Evolutionary conservation across 1,140 invertebrate species (phyloP), one percentile per base, ranked within the genome.

Genomic region (Trigoniulus corallinus): DNA sequence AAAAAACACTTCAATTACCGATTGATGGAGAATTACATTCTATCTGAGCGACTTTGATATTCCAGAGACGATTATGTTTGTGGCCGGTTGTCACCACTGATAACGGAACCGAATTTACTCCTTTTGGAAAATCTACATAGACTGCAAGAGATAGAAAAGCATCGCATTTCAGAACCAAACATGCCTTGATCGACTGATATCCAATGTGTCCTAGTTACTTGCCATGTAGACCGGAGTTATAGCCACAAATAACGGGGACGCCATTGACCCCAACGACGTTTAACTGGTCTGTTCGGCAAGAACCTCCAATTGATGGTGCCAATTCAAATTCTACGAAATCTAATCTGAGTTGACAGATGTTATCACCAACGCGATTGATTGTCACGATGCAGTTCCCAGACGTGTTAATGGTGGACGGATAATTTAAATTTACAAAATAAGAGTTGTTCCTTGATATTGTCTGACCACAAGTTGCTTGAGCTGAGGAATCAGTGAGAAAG

Each of bases 221-320:
- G 76, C 75, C 66, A 61, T 87, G 84, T 63, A 86, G 81, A 7
- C 81, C 83, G 0, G 73, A 72, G 66, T 86, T 85, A 59, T 82
- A 78, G 7, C 85, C 85, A 63, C 85, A 89, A 48, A 88, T 73
- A 21, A 67, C 63, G 0, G 82, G 80, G 1, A 82, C 74, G 41
- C 77, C 72, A 23, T 59, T 63, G 1, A 75, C 78, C 3, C 82
- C 82, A 0, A 76, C 75, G 20, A 86, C 70, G 3, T 74, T 73
- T 40, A 88, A 62, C 4, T 77, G 73, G 62, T 88, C 84, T 0
- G 71, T 76, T 1, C 69, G 63, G 61, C 84, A 88, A 37, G 69
- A 69, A 1, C 84, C 84, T 60, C 78, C 77, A 0, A 73, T 75
- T 54, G 50, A 43, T 21, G 50, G 42, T 2, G 50, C 50, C 3